Evolutionary conservation across 2,113 vertebrate species (phyloP).

Genomic region (Laticauda colubrina): DNA sequence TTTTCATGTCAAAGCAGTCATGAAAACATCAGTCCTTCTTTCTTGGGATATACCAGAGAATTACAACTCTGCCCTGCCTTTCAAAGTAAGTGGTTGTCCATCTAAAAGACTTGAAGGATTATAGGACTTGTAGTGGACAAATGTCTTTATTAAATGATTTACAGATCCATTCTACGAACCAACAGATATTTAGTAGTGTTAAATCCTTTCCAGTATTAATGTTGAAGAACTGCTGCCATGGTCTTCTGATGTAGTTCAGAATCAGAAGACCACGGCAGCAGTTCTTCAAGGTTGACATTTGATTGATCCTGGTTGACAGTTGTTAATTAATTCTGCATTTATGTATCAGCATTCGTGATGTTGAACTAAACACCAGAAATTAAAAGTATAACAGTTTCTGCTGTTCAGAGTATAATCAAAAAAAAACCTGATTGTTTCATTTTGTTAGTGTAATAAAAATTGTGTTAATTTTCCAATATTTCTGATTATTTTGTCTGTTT

Average conservation of each 20-base stretch:
- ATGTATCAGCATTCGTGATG: background rate
- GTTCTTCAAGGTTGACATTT: background rate
- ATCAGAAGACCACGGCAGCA: background rate
- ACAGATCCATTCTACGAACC: background rate
- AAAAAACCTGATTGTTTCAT: background rate
- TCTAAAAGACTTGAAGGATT: constrained; percentile 4
- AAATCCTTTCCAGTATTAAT: background rate
- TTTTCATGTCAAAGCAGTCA: constrained; percentile 98
- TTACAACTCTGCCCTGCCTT: constrained; percentile 97
- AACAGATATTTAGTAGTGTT: constrained; percentile 1
- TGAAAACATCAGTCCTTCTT: constrained; percentile 95
- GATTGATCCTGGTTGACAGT: background rate
- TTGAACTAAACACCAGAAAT: background rate
- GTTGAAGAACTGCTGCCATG: background rate
- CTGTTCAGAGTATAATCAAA: background rate
- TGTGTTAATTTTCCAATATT: background rate
- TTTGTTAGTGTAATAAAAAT: background rate
- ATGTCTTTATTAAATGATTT: constrained; percentile 21
- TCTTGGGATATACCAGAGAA: constrained; percentile 99
- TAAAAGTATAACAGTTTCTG: background rate
- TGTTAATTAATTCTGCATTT: constrained; percentile 9
- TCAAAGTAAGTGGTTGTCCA: constrained; percentile 84
- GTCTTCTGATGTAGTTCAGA: background rate
- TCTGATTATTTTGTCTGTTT: background rate
- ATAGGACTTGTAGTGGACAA: background rate